Conservation (phyloP, 2,113 vertebrate species). For the Lophura nycthemera region DNA sequence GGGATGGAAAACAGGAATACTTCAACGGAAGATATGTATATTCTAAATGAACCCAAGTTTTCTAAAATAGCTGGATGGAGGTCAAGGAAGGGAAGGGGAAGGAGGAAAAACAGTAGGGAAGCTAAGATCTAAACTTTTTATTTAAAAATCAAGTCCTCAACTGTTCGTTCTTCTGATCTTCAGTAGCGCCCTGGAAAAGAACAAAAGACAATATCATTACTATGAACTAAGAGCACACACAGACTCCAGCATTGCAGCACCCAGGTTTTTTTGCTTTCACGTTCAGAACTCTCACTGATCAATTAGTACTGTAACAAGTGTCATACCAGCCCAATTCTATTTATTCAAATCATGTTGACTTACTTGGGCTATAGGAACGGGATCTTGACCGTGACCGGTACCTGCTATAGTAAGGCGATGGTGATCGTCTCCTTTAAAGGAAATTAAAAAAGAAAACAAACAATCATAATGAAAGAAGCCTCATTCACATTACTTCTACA, state of each 20-base stretch:
- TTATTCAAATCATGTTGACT: conserved; percentile 67
- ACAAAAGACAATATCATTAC: conserved; percentile 2
- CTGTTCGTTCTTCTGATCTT: conserved; percentile 58
- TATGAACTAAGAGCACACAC: neutral
- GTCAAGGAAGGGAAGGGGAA: neutral
- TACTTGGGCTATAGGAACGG: conserved; percentile 93
- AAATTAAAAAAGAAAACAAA: conserved; percentile 45
- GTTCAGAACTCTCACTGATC: neutral
- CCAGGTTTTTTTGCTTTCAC: neutral
- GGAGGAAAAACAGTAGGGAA: conserved; percentile 49
- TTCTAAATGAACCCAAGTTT: conserved; percentile 66
- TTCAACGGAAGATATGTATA: conserved; percentile 70
- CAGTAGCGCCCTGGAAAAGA: conserved; percentile 83
- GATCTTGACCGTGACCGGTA: conserved; percentile 92
- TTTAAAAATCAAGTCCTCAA: conserved; percentile 69
- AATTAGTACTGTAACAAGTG: neutral
- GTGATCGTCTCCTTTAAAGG: conserved; percentile 87
- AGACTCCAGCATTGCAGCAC: neutral
- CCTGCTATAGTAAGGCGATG: conserved; percentile 91
- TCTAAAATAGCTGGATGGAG: conserved; percentile 31
- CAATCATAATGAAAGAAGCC: conserved; percentile 37
- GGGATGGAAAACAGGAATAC: conserved; percentile 71
- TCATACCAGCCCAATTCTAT: neutral
- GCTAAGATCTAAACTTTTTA: conserved; percentile 59
- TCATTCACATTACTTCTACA: conserved; percentile 52